Conservation (phyloP, 2,888 invertebrate species). For the Hypercompe scribonia region DNA sequence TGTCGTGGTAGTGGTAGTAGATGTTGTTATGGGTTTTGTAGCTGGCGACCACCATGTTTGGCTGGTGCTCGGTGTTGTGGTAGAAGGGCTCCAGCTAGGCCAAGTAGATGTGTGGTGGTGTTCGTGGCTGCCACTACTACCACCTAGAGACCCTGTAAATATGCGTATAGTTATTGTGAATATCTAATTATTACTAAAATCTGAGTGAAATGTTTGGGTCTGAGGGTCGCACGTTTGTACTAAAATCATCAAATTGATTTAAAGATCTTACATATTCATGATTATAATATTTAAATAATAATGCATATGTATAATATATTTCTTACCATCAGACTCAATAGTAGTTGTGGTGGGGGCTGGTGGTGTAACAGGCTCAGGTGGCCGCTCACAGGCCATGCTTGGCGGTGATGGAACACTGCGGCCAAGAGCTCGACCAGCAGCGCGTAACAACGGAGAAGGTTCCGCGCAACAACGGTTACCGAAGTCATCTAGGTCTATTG, state of each 20-base stretch:
- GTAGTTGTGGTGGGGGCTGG: constrained; percentile 91
- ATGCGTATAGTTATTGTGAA: background rate
- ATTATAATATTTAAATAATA: too few relatives aligned
- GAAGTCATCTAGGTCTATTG: constrained; percentile 95
- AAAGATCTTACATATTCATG: too few relatives aligned
- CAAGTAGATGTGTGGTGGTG: constrained; percentile 75
- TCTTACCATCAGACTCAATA: constrained; percentile 73
- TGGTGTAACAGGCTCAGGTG: constrained; percentile 91
- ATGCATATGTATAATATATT: background rate
- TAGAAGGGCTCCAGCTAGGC: constrained; percentile 73
- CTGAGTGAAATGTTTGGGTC: background rate
- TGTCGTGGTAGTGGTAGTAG: constrained; percentile 64
- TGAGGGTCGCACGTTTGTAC: background rate
- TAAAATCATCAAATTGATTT: background rate
- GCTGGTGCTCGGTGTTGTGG: constrained; percentile 37
- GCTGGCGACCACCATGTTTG: constrained; percentile 61
- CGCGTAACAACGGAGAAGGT: constrained; percentile 91
- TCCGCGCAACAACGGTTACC: constrained; percentile 94
- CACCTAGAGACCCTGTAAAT: constrained; percentile 61
- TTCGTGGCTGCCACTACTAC: constrained; percentile 65
- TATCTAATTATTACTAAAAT: background rate
- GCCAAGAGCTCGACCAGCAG: constrained; percentile 92
- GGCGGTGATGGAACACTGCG: constrained; percentile 83
- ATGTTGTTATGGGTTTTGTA: constrained; percentile 67
- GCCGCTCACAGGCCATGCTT: constrained; percentile 88